These are phyloP conservation scores for Hoplias malabaricus DNA, from an alignment of 2,113 vertebrate genomes.

Conservation along the genomic window DNA sequence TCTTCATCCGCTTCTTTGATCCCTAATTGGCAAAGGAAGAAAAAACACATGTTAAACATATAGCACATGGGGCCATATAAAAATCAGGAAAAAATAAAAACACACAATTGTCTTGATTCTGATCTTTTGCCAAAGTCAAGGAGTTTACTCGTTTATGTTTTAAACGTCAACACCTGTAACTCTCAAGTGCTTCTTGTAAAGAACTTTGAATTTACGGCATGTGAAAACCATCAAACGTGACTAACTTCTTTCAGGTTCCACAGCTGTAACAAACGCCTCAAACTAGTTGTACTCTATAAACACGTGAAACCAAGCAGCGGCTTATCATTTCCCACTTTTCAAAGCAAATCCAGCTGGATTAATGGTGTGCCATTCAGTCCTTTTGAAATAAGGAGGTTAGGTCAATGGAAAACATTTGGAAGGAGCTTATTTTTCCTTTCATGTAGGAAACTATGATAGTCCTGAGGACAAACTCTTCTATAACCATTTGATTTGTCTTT, in stretches of 20 bases:
- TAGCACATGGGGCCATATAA: not conserved
- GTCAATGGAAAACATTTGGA: conserved; percentile 37
- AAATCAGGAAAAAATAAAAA: conserved; percentile 12
- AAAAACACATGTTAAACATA: conserved; percentile 3
- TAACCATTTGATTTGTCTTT: conserved; percentile 23
- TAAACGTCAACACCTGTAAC: conserved; percentile 41
- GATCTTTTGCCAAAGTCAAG: conserved; percentile 31
- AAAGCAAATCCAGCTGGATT: conserved; percentile 45
- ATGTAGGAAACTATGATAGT: conserved; percentile 58
- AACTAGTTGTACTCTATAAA: conserved; percentile 45
- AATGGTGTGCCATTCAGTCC: not conserved
- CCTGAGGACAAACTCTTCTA: conserved; percentile 33
- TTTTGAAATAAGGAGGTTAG: conserved; percentile 34
- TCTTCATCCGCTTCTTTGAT: conserved; percentile 87
- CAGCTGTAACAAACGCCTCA: conserved; percentile 40
- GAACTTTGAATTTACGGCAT: conserved; percentile 21
- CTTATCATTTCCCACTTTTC: conserved; percentile 42
- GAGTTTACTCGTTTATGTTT: conserved; percentile 27
- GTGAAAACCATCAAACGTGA: conserved; percentile 24
- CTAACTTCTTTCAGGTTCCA: not conserved
- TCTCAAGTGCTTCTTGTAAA: conserved; percentile 42
- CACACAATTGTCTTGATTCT: conserved; percentile 8
- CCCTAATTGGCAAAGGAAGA: conserved; percentile 66
- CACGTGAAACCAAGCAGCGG: conserved; percentile 23
- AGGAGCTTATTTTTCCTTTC: conserved; percentile 32